These are phyloP conservation scores for Chrysogorgia sp. DNA, from an alignment of 92 coral and sea anemone species.

Conservation along the genomic window DNA sequence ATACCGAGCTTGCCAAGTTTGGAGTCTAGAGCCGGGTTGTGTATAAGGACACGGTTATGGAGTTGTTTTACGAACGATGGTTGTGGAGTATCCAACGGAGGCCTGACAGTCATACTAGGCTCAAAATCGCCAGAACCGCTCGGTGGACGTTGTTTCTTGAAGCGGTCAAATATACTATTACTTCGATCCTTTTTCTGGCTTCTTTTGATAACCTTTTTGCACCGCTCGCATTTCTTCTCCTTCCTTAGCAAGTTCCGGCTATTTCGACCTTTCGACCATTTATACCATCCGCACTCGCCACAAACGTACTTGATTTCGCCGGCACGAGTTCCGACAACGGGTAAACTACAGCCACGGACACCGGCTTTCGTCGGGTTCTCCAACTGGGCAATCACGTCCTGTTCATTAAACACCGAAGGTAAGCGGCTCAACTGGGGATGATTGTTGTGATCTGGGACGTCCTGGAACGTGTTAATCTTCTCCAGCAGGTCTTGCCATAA, in stretches of 20 bases:
- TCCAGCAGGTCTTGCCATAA: neutral
- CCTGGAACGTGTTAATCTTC: neutral
- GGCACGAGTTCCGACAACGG: too few species aligned
- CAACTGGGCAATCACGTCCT: neutral
- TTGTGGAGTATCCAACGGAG: neutral
- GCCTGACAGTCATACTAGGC: neutral
- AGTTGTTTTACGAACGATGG: neutral
- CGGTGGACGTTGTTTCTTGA: neutral
- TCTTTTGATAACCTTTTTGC: neutral
- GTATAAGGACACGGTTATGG: neutral
- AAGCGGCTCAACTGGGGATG: neutral
- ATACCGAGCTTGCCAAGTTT: neutral
- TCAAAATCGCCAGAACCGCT: neutral
- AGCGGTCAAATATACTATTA: neutral
- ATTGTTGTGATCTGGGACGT: neutral
- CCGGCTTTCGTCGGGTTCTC: neutral
- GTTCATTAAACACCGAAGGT: neutral
- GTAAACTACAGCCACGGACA: too few species aligned
- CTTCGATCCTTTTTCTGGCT: neutral
- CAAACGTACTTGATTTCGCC: conserved; percentile 1
- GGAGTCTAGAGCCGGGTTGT: neutral
- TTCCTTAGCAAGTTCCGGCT: neutral
- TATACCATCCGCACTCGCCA: neutral
- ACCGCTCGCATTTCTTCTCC: neutral
- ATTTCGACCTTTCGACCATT: neutral